Base-by-base conservation (phyloP, 1,140 invertebrate species). In the Epicauta chinensis region DNA sequence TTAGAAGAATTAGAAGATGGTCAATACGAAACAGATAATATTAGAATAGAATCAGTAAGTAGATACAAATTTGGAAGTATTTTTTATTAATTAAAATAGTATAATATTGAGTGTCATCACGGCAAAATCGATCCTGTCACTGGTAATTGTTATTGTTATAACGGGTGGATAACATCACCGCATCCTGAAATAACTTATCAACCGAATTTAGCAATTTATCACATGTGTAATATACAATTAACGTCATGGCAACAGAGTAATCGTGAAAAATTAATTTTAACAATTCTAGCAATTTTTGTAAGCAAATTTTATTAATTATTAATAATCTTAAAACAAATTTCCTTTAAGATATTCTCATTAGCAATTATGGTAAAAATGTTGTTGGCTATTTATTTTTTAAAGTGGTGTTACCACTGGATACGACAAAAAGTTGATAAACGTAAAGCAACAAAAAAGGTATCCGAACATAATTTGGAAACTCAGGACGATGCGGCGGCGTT, bases 171-270 rank as follows among this genome's bases (percentile, higher is more conserved):
- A 5, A 64, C 67, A 13, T 40, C 58, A 6, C 41, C 53, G 1
- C 34, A 58, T 9, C 56, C 63, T 14, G 51, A 57, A 35, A 50
- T 55, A 10, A 17, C 43, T 30, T 51, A 52, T 16, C 37, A 46
- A 17, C 56, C 61, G 0, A 60, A 56, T 15, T 46, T 66, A 11
- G 49, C 60, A 12, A 39, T 50, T 2, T 59, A 60, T 41, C 66
- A 68, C 48, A 66, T 68, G 64, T 68, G 66, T 47, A 68, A 66
- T 38, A 63, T 67, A 2, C 51, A 58, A 40, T 32, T 58, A 6
- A 49, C 42, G 17, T 57, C 52, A 43, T 65, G 63, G 63, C 45
- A 61, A 34, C 16, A 23, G 29, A 35, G 40, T 16, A 55, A 55
- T 50, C 49, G 44, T 12, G 40, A 42, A 13, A 55, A 50, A 48